Conservation (phyloP, 2,888 invertebrate genomes). For the Prosopocoilus inquinatus region DNA sequence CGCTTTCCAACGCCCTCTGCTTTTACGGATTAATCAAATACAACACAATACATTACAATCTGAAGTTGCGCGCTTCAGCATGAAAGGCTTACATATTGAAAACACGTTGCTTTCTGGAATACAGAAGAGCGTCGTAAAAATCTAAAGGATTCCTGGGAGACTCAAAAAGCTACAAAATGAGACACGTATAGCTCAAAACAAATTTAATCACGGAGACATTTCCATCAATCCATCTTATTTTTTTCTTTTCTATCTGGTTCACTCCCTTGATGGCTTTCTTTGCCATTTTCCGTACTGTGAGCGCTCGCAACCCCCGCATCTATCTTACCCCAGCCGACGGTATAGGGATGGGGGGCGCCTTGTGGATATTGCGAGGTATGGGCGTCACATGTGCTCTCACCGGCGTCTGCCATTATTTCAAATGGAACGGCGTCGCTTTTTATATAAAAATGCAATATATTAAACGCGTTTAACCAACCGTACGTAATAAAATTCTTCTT, state of each 20-base stretch:
- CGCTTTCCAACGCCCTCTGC: neutral
- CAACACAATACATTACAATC: conserved; percentile 37
- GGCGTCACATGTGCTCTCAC: conserved; percentile 40
- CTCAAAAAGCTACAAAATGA: conserved; percentile 37
- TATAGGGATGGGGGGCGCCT: conserved; percentile 29
- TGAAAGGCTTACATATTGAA: conserved; percentile 41
- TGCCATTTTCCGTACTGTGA: conserved; percentile 46
- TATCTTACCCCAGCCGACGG: conserved; percentile 26
- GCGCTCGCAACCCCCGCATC: conserved; percentile 33
- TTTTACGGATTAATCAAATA: conserved; percentile 37
- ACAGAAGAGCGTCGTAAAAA: conserved; percentile 36
- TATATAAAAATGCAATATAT: neutral
- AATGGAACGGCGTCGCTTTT: conserved; percentile 2
- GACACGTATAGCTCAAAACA: conserved; percentile 50
- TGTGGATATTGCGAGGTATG: conserved; percentile 34
- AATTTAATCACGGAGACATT: conserved; percentile 52
- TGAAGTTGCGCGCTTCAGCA: conserved; percentile 25
- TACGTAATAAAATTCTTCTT: no score
- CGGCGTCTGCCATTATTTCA: conserved; percentile 42
- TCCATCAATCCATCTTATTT: conserved; percentile 52
- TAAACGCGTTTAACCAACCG: no score
- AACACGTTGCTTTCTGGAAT: conserved; percentile 35
- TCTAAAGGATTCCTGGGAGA: conserved; percentile 35
- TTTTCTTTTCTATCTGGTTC: conserved; percentile 43
- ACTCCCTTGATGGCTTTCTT: conserved; percentile 49